Conservation (phyloP, 2,888 invertebrate species). For the Margaritifera margaritifera region DNA sequence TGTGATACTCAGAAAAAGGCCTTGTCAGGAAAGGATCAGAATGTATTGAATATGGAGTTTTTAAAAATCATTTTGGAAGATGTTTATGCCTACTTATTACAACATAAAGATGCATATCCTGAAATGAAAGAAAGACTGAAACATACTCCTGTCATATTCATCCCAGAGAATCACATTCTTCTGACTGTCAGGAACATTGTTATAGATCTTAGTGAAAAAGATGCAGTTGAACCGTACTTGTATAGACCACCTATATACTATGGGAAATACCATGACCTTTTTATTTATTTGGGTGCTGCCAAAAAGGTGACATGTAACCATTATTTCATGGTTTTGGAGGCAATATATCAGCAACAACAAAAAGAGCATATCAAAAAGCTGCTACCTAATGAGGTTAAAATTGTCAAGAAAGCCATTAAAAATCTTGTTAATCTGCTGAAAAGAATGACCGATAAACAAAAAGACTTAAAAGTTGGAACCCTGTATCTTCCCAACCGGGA, state of each 20-base stretch:
- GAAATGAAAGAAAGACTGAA: neutral
- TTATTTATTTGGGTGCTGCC: constrained; percentile 10
- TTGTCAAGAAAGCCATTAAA: too few relatives aligned
- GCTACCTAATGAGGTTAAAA: too few relatives aligned
- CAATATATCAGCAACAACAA: constrained; percentile 21
- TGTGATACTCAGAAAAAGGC: too few relatives aligned
- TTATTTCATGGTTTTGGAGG: constrained; percentile 7
- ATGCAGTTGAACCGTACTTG: constrained; percentile 13
- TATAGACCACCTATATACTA: constrained; percentile 7
- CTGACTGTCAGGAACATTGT: constrained; percentile 36
- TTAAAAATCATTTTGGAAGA: neutral
- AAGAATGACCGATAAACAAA: too few relatives aligned
- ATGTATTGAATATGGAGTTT: too few relatives aligned
- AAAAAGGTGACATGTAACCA: too few relatives aligned
- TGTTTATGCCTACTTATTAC: constrained; percentile 5
- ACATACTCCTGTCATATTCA: constrained; percentile 11
- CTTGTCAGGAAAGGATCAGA: too few relatives aligned
- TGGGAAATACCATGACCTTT: constrained; percentile 5
- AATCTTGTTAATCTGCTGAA: too few relatives aligned
- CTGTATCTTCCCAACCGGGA: too few relatives aligned
- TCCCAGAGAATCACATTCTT: constrained; percentile 19
- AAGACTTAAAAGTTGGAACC: too few relatives aligned
- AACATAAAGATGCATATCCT: neutral
- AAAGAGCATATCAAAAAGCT: too few relatives aligned
- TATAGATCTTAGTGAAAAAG: neutral